Base-by-base conservation (phyloP, 2,797 vertebrate genomes). In the Echiichthys vipera region DNA sequence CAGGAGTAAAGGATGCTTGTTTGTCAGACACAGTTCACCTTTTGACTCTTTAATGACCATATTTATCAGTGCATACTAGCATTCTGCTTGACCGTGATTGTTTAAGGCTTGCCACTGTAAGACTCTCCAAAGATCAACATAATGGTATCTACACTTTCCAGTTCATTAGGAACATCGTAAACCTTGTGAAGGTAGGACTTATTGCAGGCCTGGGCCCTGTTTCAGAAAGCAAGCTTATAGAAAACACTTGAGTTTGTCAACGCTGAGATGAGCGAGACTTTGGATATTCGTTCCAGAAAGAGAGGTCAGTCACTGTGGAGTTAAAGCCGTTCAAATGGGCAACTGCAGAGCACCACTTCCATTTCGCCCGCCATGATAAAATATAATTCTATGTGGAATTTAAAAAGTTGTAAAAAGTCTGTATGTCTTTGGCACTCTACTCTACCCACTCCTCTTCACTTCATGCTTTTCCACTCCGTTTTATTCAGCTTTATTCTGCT, bases 401-500 rank as follows among this genome's bases (percentile, higher is more conserved):
- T 24, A 18, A 32, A 36, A 36, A 12, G 34, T 12, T 36, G 12
- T 36, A 13, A 36, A 36, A 36, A 36, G 12, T 36, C 12, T 12
- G 4, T 36, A 4, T 36, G 12, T n/a, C n/a, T n/a, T n/a, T n/a
- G n/a, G n/a, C n/a, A n/a, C 34, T 36, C 11, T 36, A 36, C 34
- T 4, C 12, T 36, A 36, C 34, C 13, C 34, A 12, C 34, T 32
- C 30, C 30, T 32, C 30, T 32, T 32, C 30, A 32, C 30, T 32
- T 9, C 30, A 32, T 32, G 30, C 30, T 32, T 32, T 32, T 36
- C 34, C 34, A n/a, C n/a, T 59, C 13, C 25, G 1, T 32, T 56
- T 55, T 34, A 2, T 45, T 65, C 24, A 0, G 29, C 70, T 69
- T 73, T 55, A 61, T 65, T 15, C 65, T 3, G 36, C 46, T 63